Conservation (phyloP, 2,888 invertebrate genomes). For the Chirona hameri region DNA sequence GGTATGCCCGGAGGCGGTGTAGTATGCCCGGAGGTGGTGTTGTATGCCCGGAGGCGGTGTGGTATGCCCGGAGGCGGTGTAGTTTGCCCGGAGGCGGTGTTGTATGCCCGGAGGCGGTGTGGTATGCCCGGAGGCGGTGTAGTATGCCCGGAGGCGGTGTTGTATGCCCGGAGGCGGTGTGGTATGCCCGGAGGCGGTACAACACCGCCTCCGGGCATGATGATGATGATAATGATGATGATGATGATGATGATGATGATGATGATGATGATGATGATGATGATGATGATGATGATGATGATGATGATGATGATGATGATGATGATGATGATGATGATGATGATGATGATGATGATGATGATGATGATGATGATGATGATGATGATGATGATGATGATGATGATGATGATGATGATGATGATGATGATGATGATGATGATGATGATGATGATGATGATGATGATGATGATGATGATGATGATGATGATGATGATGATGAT, state of each 20-base stretch:
- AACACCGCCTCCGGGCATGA: neutral
- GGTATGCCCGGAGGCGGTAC: too few relatives aligned
- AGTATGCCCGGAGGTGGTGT: too few relatives aligned
- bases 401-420: constrained; percentile 22
- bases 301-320: constrained; percentile 22
- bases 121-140: too few relatives aligned
- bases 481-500: constrained; percentile 22
- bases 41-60: too few relatives aligned
- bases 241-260: constrained; percentile 22
- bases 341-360: constrained; percentile 22
- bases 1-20: too few relatives aligned
- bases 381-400: constrained; percentile 22
- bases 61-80: too few relatives aligned
- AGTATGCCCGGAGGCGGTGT: too few relatives aligned
- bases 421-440: constrained; percentile 22
- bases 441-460: constrained; percentile 22
- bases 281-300: constrained; percentile 22
- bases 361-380: constrained; percentile 22
- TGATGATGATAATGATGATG: constrained; percentile 22
- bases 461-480: constrained; percentile 22
- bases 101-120: too few relatives aligned
- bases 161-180: too few relatives aligned
- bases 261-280: constrained; percentile 22
- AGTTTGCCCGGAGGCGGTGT: too few relatives aligned
- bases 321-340: constrained; percentile 22